Evolutionary conservation across 2,797 vertebrate species (phyloP), one percentile per base, ranked within the genome.

Genomic region (Phalanger gymnotis): DNA sequence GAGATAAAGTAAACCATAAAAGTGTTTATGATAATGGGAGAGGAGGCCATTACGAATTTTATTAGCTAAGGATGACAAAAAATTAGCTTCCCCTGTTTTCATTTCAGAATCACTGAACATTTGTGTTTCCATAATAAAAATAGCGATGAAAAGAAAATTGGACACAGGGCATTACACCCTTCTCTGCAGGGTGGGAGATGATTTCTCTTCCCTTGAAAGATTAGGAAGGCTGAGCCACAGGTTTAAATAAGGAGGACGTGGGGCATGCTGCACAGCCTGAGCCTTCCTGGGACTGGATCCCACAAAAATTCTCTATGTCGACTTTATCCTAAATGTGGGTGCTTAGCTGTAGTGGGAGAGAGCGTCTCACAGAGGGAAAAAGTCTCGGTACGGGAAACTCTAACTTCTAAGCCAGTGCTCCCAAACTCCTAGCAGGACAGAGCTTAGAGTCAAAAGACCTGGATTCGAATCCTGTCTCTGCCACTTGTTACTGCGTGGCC

Each of bases 41-140:
- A 98, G 94, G 96, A 98, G 93, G 95, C 95, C 97, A 98, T 98
- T 98, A 98, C 98, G 98, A 98, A 98, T 98, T 98, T 98, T 98
- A 98, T 98, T 98, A 98, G 98, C 97, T 95, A 98, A 98, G 98
- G 98, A 97, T 97, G 98, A 98, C 97, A 98, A 98, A 98, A 81
- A 98, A 98, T 98, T 98, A 98, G 98, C 96, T 98, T 97, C 95
- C 96, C 94, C 94, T 97, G 98, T 98, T 98, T 98, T 98, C 98
- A 97, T 98, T 98, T 98, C 96, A 97, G 97, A 98, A 96, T 96
- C 98, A 97, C 97, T 97, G 97, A 98, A 98, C 96, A 97, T 97
- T 98, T 98, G 96, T 98, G 97, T 98, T 98, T 98, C 97, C 96
- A 98, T 98, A 98, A 98, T 99, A 98, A 98, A 98, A 98, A 97